These are phyloP conservation scores for Drosophila kepulauana DNA, from an alignment of 1,140 invertebrate genomes.

Conservation along the genomic window DNA sequence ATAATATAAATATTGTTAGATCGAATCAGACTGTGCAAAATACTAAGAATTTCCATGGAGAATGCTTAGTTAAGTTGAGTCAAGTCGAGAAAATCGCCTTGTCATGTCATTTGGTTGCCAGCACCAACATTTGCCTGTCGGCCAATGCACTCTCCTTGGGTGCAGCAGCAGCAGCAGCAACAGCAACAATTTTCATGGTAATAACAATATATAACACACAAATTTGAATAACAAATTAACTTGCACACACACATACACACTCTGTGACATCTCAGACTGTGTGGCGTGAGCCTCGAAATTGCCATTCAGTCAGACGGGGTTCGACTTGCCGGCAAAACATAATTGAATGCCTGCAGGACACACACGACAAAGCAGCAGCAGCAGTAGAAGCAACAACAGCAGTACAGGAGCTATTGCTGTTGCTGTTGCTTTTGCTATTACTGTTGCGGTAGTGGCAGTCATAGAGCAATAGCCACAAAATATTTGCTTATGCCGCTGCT, in stretches of 20 bases:
- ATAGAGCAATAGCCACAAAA: slow-evolving; percentile 70
- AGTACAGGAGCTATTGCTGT: slow-evolving; percentile 13
- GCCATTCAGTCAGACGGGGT: slow-evolving; percentile 58
- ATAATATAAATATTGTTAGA: slow-evolving; percentile 14
- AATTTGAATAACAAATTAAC: slow-evolving; percentile 83
- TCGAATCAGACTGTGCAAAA: background rate
- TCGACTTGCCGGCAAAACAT: slow-evolving; percentile 66
- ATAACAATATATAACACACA: slow-evolving; percentile 83
- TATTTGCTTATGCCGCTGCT: slow-evolving; percentile 70
- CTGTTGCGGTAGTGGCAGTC: slow-evolving; percentile 14
- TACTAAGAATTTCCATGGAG: background rate
- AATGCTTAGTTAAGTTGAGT: slow-evolving; percentile 1
- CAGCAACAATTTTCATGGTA: slow-evolving; percentile 75
- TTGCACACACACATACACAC: slow-evolving; percentile 11
- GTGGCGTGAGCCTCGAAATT: slow-evolving; percentile 65
- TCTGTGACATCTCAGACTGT: slow-evolving; percentile 57
- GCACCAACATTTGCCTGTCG: slow-evolving; percentile 50
- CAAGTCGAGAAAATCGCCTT: slow-evolving; percentile 42
- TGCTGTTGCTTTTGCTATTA: slow-evolving; percentile 15
- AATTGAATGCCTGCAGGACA: slow-evolving; percentile 80
- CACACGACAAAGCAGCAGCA: slow-evolving; percentile 48
- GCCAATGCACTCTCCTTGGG: slow-evolving; percentile 54
- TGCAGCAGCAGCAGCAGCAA: slow-evolving; percentile 59
- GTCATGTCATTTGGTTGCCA: slow-evolving; percentile 47
- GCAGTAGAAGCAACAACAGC: slow-evolving; percentile 5